Evolutionary conservation across 2,888 invertebrate genomes (phyloP).

Genomic region (Lochmaea crataegi): DNA sequence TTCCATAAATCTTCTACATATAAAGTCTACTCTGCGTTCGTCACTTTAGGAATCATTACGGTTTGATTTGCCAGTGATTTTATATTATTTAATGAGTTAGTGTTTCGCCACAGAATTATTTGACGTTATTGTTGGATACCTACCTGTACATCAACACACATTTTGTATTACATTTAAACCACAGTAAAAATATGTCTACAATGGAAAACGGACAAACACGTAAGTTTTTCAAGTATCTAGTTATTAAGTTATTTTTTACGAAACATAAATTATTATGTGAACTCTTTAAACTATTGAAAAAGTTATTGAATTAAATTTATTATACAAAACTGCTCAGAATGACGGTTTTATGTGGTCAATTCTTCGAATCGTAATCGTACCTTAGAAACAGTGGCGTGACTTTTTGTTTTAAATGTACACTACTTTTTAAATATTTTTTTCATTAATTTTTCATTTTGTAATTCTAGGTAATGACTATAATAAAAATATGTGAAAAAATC

Average conservation of each 20-base stretch:
- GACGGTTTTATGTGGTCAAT: too few relatives aligned
- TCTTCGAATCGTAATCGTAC: not conserved
- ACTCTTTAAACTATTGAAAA: too few relatives aligned
- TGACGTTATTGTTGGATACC: not conserved
- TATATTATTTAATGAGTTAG: not conserved
- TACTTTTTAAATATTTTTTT: not conserved
- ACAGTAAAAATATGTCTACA: not conserved
- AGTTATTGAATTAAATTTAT: too few relatives aligned
- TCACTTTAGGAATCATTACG: not conserved
- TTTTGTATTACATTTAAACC: not conserved
- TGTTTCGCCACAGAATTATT: not conserved
- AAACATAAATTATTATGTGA: not conserved
- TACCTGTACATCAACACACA: not conserved
- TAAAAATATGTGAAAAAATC: too few relatives aligned
- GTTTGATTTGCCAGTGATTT: conserved; percentile 1
- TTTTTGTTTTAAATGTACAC: too few relatives aligned
- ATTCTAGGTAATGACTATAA: too few relatives aligned
- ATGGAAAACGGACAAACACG: conserved; percentile 12
- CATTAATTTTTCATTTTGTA: too few relatives aligned
- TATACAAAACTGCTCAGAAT: too few relatives aligned
- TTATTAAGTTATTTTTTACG: not conserved
- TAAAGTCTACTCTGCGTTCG: not conserved
- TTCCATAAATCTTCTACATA: not conserved
- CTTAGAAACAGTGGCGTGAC: not conserved
- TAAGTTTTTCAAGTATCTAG: not conserved